These are phyloP conservation scores for Hippocampus zosterae DNA, from an alignment of 2,113 vertebrate species.

Conservation along the genomic window DNA sequence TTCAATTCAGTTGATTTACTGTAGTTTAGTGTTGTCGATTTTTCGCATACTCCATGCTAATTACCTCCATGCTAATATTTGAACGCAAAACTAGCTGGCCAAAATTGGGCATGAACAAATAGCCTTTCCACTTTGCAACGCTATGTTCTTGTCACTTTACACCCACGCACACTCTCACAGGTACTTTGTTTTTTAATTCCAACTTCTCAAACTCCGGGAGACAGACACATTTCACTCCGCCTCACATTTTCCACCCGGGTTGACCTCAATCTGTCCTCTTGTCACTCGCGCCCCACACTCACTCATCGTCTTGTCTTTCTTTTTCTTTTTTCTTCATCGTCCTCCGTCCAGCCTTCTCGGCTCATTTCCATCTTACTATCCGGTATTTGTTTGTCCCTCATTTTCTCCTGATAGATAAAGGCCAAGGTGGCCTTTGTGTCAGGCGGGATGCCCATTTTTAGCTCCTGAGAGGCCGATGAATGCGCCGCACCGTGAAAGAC, in stretches of 20 bases:
- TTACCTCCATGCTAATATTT: not conserved
- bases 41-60: too few relatives aligned
- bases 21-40: too few relatives aligned
- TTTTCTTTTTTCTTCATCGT: not conserved
- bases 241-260: conserved; percentile 21
- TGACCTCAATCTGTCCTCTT: conserved; percentile 56
- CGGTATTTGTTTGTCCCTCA: conserved; percentile 1
- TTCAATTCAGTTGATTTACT: too few relatives aligned
- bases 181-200: conserved; percentile 27
- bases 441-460: conserved; percentile 39
- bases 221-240: conserved; percentile 10
- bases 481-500: conserved; percentile 29
- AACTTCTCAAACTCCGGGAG: conserved; percentile 11
- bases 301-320: conserved; percentile 8
- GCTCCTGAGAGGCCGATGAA: conserved; percentile 23
- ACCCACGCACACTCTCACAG: not conserved
- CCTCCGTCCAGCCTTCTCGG: conserved; percentile 16
- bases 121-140: conserved; percentile 17
- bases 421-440: conserved; percentile 14
- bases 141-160: conserved; percentile 27
- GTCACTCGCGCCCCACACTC: conserved; percentile 23
- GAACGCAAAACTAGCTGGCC: not conserved
- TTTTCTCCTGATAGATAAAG: conserved; percentile 18
- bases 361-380: conserved; percentile 19
- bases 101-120: not conserved